Evolutionary conservation across 2,888 invertebrate genomes (phyloP).

Genomic region (Rotaria macrura): DNA sequence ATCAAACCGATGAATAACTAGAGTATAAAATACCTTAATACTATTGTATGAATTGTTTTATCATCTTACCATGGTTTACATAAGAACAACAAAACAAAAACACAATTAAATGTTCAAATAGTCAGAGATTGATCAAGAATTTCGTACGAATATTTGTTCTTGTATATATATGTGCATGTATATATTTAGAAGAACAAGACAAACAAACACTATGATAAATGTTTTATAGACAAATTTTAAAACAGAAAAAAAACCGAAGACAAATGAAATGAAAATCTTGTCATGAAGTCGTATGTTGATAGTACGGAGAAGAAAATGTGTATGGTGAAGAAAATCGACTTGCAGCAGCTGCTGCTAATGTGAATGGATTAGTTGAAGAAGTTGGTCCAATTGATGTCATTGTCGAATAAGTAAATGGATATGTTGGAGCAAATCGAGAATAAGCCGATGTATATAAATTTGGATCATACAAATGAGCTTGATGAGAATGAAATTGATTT

Average conservation of each 20-base stretch:
- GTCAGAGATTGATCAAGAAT: too few species aligned
- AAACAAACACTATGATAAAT: background rate
- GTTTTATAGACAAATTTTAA: background rate
- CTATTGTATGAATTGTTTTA: too few species aligned
- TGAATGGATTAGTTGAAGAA: background rate
- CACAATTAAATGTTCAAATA: too few species aligned
- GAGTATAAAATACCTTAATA: too few species aligned
- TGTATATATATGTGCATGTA: background rate
- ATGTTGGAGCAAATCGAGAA: background rate
- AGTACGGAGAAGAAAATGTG: background rate
- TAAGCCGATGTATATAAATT: background rate
- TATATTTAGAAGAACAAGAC: background rate
- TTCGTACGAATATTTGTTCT: background rate
- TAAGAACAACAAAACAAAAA: too few species aligned
- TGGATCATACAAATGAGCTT: background rate
- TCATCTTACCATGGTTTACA: too few species aligned
- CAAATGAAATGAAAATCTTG: background rate
- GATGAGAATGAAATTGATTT: background rate
- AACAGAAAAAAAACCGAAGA: background rate
- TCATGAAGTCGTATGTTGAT: background rate
- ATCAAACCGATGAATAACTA: too few species aligned
- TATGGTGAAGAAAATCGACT: background rate
- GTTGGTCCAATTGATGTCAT: background rate
- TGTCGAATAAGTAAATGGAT: background rate
- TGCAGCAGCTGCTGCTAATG: background rate